Evolutionary conservation across 53 echinoderm and acorn worm genomes (phyloP).

Genomic region (Mesocentrotus franciscanus): DNA sequence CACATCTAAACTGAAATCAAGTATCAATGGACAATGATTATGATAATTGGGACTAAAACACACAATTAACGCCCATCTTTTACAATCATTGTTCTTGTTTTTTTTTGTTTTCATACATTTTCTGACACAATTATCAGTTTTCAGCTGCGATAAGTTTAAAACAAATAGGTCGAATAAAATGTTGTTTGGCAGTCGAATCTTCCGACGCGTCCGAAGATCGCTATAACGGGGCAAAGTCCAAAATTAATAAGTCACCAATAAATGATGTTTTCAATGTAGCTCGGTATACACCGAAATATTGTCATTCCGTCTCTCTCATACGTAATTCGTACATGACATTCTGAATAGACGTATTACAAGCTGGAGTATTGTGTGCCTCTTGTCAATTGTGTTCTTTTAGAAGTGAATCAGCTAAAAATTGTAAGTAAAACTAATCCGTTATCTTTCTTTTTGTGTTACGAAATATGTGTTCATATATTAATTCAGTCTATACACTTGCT

Average conservation of each 20-base stretch:
- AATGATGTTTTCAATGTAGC: neutral
- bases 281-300: neutral
- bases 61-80: slow-evolving; percentile 12
- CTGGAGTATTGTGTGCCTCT: neutral
- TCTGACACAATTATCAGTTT: neutral
- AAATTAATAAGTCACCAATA: slow-evolving; percentile 35
- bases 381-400: too few relatives aligned
- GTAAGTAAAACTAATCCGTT: too few relatives aligned
- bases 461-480: too few relatives aligned
- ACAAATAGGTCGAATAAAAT: neutral
- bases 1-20: neutral
- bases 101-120: neutral
- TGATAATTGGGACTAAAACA: neutral
- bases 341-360: neutral
- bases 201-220: neutral
- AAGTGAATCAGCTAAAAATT: neutral
- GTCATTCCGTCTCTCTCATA: neutral
- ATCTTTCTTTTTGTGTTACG: too few relatives aligned
- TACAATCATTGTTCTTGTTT: neutral
- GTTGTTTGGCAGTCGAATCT: neutral
- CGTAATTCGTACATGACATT: slow-evolving; percentile 3
- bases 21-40: too few relatives aligned
- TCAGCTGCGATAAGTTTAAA: neutral
- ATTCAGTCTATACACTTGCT: too few relatives aligned
- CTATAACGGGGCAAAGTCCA: neutral